These are phyloP conservation scores for Spatulosminthurus flaviceps DNA, from an alignment of 2,888 invertebrate species.

Conservation along the genomic window DNA sequence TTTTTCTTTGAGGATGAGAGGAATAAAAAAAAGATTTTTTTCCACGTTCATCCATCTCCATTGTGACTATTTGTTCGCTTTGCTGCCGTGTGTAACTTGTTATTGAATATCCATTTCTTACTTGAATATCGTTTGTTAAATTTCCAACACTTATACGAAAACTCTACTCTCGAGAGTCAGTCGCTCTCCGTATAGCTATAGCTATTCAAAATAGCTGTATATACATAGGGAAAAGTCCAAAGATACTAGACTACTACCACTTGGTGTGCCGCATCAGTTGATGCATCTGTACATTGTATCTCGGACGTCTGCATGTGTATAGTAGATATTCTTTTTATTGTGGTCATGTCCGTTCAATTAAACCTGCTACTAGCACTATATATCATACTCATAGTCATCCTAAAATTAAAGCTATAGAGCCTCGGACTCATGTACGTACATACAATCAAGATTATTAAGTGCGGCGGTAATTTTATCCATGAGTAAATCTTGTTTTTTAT, in stretches of 20 bases:
- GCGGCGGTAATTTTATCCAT: conserved; percentile 34
- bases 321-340: not conserved
- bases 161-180: too few species aligned
- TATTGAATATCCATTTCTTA: conserved; percentile 11
- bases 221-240: too few species aligned
- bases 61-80: conserved; percentile 1
- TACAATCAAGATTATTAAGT: conserved; percentile 44
- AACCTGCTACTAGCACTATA: not conserved
- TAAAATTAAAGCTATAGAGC: too few species aligned
- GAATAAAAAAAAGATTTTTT: conserved; percentile 12
- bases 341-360: conserved; percentile 14
- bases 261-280: too few species aligned
- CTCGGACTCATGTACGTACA: conserved; percentile 1
- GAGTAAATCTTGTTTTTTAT: conserved; percentile 33
- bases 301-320: not conserved
- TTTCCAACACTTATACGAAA: conserved; percentile 11
- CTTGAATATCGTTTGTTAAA: too few species aligned
- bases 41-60: not conserved
- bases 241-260: too few species aligned
- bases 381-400: not conserved
- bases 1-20: too few species aligned
- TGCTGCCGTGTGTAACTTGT: conserved; percentile 2
- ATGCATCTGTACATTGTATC: not conserved
- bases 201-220: too few species aligned
- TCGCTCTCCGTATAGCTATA: too few species aligned